Base-by-base conservation (phyloP, 2,113 vertebrate species). In the Barnardius zonarius region DNA sequence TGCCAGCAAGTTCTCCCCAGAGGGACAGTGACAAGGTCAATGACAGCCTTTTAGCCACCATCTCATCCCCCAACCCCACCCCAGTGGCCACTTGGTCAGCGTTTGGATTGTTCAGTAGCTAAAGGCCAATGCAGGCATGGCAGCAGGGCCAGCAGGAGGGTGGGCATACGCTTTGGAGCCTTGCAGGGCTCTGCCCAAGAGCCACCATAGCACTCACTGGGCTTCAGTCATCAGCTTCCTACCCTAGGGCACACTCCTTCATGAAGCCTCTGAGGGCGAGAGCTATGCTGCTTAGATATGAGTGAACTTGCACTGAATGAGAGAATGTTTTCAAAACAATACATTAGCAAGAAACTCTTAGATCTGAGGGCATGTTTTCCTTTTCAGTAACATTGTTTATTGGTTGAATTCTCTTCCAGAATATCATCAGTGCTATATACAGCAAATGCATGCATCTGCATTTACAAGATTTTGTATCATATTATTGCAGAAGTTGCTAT, bases 11-110 rank as follows among this genome's bases (percentile, higher is more conserved):
- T 4, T 48, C 11, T 7, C 1, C 3, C 35, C 2, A 1, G 11
- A 1, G 57, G 27, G 44, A 24, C 35, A 41, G 11, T 20, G 46
- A 24, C 37, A 16, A 13, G 46, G 22, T 17, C 39, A 30, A 17
- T 0, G 0, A 27, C 35, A 31, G 43, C 8, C 27, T 39, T 30
- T 48, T 25, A 19, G 39, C 52, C 3, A 0, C 25, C 8, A 1
- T 41, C 63, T 91, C 2, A 3, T 2, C 12, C 46, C 14, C 0
- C 1, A 41, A 2, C 7, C 17, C 49, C 22, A 22, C 4, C 12
- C n/a, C 0, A 1, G 24, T 1, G 2, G 48, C 74, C 2, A 0
- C 0, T 18, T 7, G 27, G 23, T 16, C 35, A 23, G 17, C 0
- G 2, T 28, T 72, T 28, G 46, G 3, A 23, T 17, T 64, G 52